These are phyloP conservation scores for Pollachius pollachius DNA, from an alignment of 2,113 vertebrate genomes.

Conservation along the genomic window DNA sequence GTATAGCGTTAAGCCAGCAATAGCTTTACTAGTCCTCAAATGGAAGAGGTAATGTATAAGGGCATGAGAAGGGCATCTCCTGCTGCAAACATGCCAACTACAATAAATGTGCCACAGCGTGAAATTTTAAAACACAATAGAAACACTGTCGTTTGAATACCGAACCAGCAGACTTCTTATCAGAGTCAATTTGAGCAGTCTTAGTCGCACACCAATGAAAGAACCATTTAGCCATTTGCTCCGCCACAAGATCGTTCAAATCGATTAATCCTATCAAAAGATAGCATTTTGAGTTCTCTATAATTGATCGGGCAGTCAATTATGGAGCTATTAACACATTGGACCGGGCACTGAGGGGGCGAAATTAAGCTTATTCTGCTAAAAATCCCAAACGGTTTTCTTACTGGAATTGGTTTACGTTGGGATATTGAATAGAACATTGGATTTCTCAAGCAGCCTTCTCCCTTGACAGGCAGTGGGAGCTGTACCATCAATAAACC, in stretches of 20 bases:
- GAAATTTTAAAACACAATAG: too few species aligned
- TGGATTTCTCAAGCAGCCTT: conserved; percentile 54
- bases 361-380: conserved; percentile 48
- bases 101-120: too few species aligned
- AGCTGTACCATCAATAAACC: conserved; percentile 42
- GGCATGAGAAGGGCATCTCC: too few species aligned
- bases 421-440: conserved; percentile 44
- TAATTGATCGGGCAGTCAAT: conserved; percentile 49
- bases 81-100: too few species aligned
- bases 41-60: too few species aligned
- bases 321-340: conserved; percentile 45
- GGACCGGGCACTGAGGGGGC: conserved; percentile 28
- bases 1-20: too few species aligned
- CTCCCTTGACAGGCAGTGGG: conserved; percentile 34
- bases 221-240: conserved; percentile 5
- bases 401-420: conserved; percentile 45
- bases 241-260: not conserved
- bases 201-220: conserved; percentile 1
- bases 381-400: conserved; percentile 40
- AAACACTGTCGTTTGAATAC: too few species aligned
- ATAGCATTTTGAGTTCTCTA: conserved; percentile 1
- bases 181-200: too few species aligned
- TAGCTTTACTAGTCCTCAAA: too few species aligned
- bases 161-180: too few species aligned
- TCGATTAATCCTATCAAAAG: not conserved